Evolutionary conservation across 2,797 vertebrate genomes (phyloP), one percentile per base, ranked within the genome.

Genomic region (Eutrigla gurnardus): DNA sequence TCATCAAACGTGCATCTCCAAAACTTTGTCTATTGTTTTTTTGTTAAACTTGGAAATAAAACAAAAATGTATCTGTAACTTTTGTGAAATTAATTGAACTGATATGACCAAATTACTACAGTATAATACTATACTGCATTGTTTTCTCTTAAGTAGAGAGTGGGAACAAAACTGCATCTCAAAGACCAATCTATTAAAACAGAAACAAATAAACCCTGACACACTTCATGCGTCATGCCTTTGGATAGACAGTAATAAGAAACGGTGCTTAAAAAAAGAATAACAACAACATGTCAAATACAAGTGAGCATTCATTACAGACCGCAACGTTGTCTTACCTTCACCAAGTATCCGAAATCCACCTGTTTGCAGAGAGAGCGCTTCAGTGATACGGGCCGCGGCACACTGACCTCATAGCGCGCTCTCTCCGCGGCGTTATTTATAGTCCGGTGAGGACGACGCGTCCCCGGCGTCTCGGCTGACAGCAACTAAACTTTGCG

Each of bases 401-500:
- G 69, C 73, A 40, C 15, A 17, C 74, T 55, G 66, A n/a, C 54
- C 70, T 76, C 87, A 89, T 66, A 15, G 57, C 49, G 75, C 67
- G 57, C 25, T 25, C 81, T 57, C 73, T 49, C 75, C 71, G 47
- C 58, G 46, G 74, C 67, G 71, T 84, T 94, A 92, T 92, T 83
- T 90, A 84, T 86, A 91, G 85, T 65, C 72, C n/a, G 72, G 77
- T 36, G 18, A 78, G 70, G 71, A 83, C 79, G 59, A 72, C 35
- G 10, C 67, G n/a, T 50, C 59, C 70, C 63, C 54, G 12, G 49
- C 12, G 52, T 18, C n/a, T 32, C 6, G 1, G 5, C 32, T 7
- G 47, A 25, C 43, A 13, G 12, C 3, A 13, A 40, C 11, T 50
- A 43, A 55, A 55, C 40, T 35, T 46, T 11, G 2, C 25, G 40